Conservation (phyloP, 1,140 invertebrate genomes). For the Leptopilina clavipes region DNA sequence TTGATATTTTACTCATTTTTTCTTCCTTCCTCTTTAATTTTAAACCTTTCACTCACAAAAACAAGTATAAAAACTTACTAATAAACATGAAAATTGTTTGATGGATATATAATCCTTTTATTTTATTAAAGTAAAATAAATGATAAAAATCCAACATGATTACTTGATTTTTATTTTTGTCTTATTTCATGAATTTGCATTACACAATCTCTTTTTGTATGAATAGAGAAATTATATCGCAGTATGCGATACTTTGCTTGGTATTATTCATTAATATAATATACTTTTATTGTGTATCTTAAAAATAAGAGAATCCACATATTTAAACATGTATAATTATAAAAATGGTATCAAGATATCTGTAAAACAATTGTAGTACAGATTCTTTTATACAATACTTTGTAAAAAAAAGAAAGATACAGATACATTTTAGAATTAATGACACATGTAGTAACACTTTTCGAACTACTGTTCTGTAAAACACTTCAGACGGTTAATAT, state of each 20-base stretch:
- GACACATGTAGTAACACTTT: not conserved
- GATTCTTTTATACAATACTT: conserved; percentile 1
- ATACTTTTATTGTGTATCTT: conserved; percentile 17
- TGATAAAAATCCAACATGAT: not conserved
- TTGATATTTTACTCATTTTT: no score
- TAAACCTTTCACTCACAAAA: no score
- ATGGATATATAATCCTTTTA: not conserved
- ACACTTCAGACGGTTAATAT: not conserved
- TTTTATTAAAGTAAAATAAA: not conserved
- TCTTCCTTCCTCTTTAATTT: no score
- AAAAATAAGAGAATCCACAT: conserved; percentile 6
- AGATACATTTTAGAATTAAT: conserved; percentile 17
- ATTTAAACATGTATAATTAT: conserved; percentile 16
- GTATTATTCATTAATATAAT: conserved; percentile 5
- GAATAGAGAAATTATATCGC: not conserved
- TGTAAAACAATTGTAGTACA: not conserved
- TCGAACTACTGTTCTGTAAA: not conserved
- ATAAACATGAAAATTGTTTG: no score
- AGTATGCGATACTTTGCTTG: not conserved
- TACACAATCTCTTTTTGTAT: conserved; percentile 10
- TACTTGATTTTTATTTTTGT: conserved; percentile 1
- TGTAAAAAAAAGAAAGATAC: conserved; percentile 13
- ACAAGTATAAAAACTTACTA: no score
- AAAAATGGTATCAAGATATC: not conserved
- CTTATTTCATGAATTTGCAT: conserved; percentile 1